Base-by-base conservation (phyloP, 2,888 invertebrate genomes). In the Drosophila putrida region DNA sequence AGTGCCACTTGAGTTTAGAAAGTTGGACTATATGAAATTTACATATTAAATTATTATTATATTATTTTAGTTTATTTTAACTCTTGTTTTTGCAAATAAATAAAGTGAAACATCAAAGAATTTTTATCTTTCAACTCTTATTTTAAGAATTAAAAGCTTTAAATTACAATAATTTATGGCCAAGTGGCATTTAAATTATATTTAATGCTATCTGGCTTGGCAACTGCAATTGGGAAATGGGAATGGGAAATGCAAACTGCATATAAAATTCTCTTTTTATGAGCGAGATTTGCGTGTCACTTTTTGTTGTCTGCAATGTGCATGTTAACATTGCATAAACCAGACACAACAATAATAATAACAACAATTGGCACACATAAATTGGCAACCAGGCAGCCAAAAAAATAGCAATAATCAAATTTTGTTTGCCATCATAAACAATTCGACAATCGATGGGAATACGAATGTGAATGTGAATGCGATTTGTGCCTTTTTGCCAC, bases 311-410 rank as follows among this genome's bases (percentile, higher is more conserved):
- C 28, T 20, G 54, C 41, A 68, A 68, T 75, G 70, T 82, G 82
- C 82, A 83, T 83, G 82, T 83, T 74, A 79, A 71, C 62, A 54
- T 59, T 83, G 86, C 83, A 82, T 82, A 85, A 82, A 71, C 39
- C 51, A 44, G 25, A 39, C 20, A 31, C 35, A 44, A 28, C 8
- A 25, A 49, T 35, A 59, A 47, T 46, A 71, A 65, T 10, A 49
- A 35, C 50, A 76, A 73, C 69, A 63, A 55, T 75, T 80, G 77
- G 64, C 78, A 70, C 49, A 78, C 62, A 71, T 65, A 76, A 81
- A 76, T 76, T 73, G 76, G 35, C 67, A 68, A 59, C 41, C 38
- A 61, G 71, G 71, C 74, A 75, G 71, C 44, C 49, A 74, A 71
- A 71, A 64, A 28, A 39, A 31, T 9, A 35, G 31, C n/a, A 64